Evolutionary conservation across 2,797 vertebrate species (phyloP).

Genomic region (Gila robusta): DNA sequence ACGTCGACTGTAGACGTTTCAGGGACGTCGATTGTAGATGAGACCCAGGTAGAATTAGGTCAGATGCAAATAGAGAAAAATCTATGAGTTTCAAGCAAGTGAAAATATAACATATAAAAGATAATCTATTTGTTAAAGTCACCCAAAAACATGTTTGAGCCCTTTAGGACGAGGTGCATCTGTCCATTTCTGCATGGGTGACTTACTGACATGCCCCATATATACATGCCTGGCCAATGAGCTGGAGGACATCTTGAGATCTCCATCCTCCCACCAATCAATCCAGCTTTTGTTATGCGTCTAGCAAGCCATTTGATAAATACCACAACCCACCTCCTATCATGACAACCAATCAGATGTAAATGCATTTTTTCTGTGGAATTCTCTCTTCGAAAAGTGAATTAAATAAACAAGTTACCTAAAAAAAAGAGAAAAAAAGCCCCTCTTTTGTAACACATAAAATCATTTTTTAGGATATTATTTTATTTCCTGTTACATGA

Average conservation of each 20-base stretch:
- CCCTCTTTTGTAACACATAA: slow-evolving; percentile 50
- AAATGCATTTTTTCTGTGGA: slow-evolving; percentile 4
- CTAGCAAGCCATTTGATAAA: slow-evolving; percentile 55
- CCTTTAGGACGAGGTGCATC: slow-evolving; percentile 51
- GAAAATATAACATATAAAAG: slow-evolving; percentile 18
- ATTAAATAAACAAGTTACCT: slow-evolving; percentile 52
- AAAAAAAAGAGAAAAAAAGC: slow-evolving; percentile 42
- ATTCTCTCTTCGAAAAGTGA: slow-evolving; percentile 35
- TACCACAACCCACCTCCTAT: slow-evolving; percentile 30
- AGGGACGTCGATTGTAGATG: too few relatives aligned
- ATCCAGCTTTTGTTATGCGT: slow-evolving; percentile 59
- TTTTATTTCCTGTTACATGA: slow-evolving; percentile 68
- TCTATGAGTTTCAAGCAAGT: not conserved
- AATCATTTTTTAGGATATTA: slow-evolving; percentile 69
- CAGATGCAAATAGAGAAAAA: too few relatives aligned
- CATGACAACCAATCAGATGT: slow-evolving; percentile 34
- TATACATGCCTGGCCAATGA: slow-evolving; percentile 26
- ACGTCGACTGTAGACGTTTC: too few relatives aligned
- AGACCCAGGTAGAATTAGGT: too few relatives aligned
- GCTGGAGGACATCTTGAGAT: slow-evolving; percentile 33
- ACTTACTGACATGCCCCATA: slow-evolving; percentile 29
- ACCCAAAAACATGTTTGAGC: slow-evolving; percentile 34
- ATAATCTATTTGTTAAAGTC: slow-evolving; percentile 31
- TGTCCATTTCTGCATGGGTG: not conserved
- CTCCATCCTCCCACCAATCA: slow-evolving; percentile 64